phyloP scores from a whole-genome alignment of 53 echinoderm and acorn worm genomes.

The Echinarachnius parma region DNA sequence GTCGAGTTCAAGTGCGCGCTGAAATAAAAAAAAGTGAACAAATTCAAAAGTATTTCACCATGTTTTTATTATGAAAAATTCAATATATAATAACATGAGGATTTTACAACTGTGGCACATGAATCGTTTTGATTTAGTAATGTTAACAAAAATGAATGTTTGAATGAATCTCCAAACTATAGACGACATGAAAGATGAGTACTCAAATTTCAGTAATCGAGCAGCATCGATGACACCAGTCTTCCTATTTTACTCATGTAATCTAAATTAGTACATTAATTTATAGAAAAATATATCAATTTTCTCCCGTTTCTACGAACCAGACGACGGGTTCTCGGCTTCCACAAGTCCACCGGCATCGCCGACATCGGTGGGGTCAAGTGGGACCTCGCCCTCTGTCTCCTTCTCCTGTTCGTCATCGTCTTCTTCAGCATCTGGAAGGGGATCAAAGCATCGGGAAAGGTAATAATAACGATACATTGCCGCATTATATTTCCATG shows the following conservation, averaged over 20 bases:
- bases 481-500: no score
- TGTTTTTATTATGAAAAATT: no score
- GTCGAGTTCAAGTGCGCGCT: no score
- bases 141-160: no score
- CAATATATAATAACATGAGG: no score
- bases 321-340: constrained; percentile 78
- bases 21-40: no score
- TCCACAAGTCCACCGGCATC: constrained; percentile 64
- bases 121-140: no score
- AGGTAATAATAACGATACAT: no score
- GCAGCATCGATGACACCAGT: neutral
- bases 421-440: constrained; percentile 84
- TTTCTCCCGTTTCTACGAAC: neutral
- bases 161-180: no score
- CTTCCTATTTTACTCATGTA: neutral
- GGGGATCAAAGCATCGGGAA: constrained; percentile 91
- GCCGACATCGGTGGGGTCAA: constrained; percentile 71
- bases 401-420: constrained; percentile 63
- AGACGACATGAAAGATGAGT: no score
- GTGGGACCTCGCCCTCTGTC: constrained; percentile 86
- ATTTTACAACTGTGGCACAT: no score
- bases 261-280: neutral
- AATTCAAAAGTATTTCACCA: no score
- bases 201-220: neutral
- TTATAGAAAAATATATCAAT: neutral